A percentile compares a stretch with the other conserved stretches of the same genome.
Evolutionary conservation across 2,888 invertebrate species (phyloP).

Genomic region (Leucophenga maculata): DNA sequence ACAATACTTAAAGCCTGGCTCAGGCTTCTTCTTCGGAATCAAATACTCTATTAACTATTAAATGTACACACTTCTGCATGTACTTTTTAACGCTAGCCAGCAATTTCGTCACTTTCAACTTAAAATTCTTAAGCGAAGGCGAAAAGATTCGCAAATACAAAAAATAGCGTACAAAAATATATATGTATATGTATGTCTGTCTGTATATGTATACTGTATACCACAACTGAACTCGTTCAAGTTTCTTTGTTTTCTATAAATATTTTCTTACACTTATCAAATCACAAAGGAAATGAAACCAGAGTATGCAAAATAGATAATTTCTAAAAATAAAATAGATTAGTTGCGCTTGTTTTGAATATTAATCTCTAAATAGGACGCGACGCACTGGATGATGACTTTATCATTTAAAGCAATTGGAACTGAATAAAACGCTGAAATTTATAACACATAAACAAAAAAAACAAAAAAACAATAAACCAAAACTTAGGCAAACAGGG

Average conservation of each 20-base stretch:
- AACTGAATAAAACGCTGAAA: neutral
- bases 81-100: neutral
- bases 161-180: slow-evolving; percentile 5
- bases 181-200: neutral
- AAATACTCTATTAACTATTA: slow-evolving; percentile 2
- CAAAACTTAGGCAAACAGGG: too few species aligned
- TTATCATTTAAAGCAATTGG: neutral
- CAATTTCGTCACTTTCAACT: neutral
- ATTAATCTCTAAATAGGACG: slow-evolving; percentile 15
- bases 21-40: neutral
- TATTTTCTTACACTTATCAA: slow-evolving; percentile 10
- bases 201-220: neutral
- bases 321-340: neutral
- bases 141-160: neutral
- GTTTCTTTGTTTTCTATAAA: slow-evolving; percentile 1
- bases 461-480: too few species aligned
- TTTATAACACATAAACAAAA: too few species aligned
- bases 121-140: neutral
- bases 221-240: slow-evolving; percentile 8
- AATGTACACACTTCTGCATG: neutral
- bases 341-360: neutral
- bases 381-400: slow-evolving; percentile 7
- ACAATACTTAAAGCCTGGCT: slow-evolving; percentile 12
- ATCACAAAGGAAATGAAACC: neutral
- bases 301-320: slow-evolving; percentile 8